Evolutionary conservation across 2,797 vertebrate species (phyloP).

Genomic region (Rhadinocentrus ornatus): DNA sequence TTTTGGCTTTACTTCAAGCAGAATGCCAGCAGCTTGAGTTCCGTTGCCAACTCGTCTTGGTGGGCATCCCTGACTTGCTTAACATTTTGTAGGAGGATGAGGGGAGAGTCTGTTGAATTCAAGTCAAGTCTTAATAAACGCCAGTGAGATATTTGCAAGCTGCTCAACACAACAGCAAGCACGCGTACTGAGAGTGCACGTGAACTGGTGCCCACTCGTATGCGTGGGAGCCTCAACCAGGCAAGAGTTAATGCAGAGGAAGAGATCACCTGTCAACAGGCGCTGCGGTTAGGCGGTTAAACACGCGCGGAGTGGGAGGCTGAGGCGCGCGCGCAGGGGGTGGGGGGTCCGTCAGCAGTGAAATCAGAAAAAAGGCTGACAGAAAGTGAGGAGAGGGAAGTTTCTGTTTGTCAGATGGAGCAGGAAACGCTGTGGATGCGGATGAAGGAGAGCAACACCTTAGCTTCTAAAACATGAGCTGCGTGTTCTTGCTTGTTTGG

Average conservation of each 20-base stretch:
- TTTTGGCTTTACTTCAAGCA: constrained; percentile 10
- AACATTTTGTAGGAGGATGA: constrained; percentile 30
- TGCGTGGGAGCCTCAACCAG: constrained; percentile 61
- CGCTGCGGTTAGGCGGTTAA: constrained; percentile 38
- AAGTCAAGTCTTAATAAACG: constrained; percentile 53
- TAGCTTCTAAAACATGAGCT: too few species aligned
- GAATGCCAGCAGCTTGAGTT: constrained; percentile 23
- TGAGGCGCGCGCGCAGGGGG: too few species aligned
- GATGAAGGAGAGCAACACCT: neutral
- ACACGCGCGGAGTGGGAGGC: constrained; percentile 3
- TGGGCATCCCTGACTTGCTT: constrained; percentile 38
- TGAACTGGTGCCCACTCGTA: constrained; percentile 59
- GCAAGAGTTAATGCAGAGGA: constrained; percentile 28
- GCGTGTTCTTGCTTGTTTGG: neutral
- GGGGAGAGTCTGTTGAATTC: constrained; percentile 10
- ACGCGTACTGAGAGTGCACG: constrained; percentile 29
- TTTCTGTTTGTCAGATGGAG: neutral
- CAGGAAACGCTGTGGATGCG: neutral
- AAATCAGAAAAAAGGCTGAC: neutral
- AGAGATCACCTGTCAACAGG: constrained; percentile 29
- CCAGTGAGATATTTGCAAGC: constrained; percentile 33
- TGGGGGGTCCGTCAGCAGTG: constrained; percentile 15
- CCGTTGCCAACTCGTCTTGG: constrained; percentile 17
- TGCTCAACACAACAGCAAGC: constrained; percentile 25
- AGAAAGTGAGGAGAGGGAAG: constrained; percentile 7